A percentile compares a stretch with the other conserved stretches of the same genome.
Evolutionary conservation across 2,113 vertebrate species (phyloP).

Genomic region (Eretmochelys imbricata): DNA sequence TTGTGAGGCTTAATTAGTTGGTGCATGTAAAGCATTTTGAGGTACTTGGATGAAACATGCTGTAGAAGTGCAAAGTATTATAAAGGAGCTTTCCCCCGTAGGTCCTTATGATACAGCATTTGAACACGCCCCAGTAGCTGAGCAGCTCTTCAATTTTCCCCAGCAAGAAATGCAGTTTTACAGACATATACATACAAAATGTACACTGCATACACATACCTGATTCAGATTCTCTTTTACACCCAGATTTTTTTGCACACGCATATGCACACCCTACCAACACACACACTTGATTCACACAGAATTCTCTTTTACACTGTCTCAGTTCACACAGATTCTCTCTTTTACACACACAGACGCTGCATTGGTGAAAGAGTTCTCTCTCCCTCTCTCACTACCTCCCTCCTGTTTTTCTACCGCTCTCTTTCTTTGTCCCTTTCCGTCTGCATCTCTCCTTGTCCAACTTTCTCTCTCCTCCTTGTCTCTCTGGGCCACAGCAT

Average conservation of each 20-base stretch:
- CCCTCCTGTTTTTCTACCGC: not conserved
- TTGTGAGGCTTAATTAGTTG: not conserved
- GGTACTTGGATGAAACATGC: not conserved
- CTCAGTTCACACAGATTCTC: not conserved
- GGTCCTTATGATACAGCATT: not conserved
- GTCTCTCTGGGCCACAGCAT: constrained; percentile 78
- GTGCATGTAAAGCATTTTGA: not conserved
- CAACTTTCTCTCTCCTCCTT: not conserved
- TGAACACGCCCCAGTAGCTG: not conserved
- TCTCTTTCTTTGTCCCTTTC: not conserved
- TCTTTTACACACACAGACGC: not conserved
- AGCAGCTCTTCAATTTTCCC: not conserved
- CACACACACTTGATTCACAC: not conserved
- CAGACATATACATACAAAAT: not conserved
- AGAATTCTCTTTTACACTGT: not conserved
- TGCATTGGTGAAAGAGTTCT: not conserved
- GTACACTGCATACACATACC: not conserved
- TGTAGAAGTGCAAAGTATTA: not conserved
- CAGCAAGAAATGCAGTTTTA: not conserved
- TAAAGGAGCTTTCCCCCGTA: not conserved
- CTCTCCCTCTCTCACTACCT: not conserved
- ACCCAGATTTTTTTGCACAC: not conserved
- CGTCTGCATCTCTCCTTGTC: not conserved
- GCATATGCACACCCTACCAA: not conserved
- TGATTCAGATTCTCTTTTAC: not conserved